Base-by-base conservation (phyloP, 1,140 invertebrate genomes). In the Dendrolimus punctatus region DNA sequence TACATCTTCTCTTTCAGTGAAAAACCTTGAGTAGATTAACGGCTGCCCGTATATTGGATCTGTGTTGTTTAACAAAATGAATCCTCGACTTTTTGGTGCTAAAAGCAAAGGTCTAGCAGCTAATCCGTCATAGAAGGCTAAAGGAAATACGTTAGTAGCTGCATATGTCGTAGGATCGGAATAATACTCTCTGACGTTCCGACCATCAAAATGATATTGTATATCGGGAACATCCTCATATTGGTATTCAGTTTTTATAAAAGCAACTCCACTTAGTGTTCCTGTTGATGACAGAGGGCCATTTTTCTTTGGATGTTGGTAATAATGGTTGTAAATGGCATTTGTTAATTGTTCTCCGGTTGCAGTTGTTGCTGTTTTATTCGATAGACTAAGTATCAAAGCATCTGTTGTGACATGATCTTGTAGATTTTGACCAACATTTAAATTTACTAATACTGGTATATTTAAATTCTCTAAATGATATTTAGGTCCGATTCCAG, bases 21-120 rank as follows among this genome's bases (percentile, higher is more conserved):
- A 92, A 71, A 95, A 96, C 64, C 94, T 93, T 0, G 96, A 91
- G 71, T 94, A 92, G 43, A 98, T 94, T 39, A 93, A 83, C 0
- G 97, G 97, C 64, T 93, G 91, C 6, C 92, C 89, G 49, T 89
- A 90, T 47, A 85, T 51, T 6, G 95, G 95, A 85, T 96, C 90
- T 2, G 82, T 91, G 49, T 88, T 83, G 50, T 90, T 89, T 0
- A 96, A 78, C 54, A 89, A 86, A 40, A 97, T 86, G 51, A 79
- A 89, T 3, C 95, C 95, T 53, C 88, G 87, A 49, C 93, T 94
- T 75, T 92, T 91, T 4, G 95, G 94, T 42, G 90, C 86, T 52
- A 95, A 56, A 0, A 94, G 69, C 71, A 93, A 90, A 37, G 89
- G 92, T 55, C 76, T 89, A 0, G 68, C 75, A 7, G 77, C 66